Conservation (phyloP, 1,140 invertebrate species). For the Scaptomyza hsui region DNA sequence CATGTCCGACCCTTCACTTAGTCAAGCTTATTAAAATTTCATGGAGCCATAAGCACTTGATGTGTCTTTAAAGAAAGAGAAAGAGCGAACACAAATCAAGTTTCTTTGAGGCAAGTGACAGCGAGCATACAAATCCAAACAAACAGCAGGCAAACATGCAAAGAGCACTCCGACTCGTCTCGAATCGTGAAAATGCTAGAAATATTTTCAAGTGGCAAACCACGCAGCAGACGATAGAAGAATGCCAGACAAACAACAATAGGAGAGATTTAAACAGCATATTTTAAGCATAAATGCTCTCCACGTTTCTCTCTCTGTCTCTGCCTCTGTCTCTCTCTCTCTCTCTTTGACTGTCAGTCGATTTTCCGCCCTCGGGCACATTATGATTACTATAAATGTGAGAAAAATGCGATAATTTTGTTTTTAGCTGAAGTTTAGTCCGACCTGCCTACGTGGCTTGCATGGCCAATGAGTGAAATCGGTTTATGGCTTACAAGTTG, state of each 20-base stretch:
- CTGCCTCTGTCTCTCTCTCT: background rate
- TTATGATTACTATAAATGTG: constrained; percentile 65
- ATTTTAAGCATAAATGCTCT: constrained; percentile 13
- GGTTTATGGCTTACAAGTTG: constrained; percentile 21
- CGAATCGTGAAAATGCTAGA: constrained; percentile 47
- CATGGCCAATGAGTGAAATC: constrained; percentile 43
- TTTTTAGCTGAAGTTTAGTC: constrained; percentile 58
- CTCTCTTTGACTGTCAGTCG: background rate
- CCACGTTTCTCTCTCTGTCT: too few relatives aligned
- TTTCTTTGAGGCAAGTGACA: background rate
- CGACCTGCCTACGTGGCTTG: constrained; percentile 44
- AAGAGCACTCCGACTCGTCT: constrained; percentile 27
- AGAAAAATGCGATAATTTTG: constrained; percentile 68
- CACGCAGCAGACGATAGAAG: constrained; percentile 1
- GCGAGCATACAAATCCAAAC: constrained; percentile 42
- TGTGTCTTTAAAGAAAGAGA: constrained; percentile 17
- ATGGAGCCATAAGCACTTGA: constrained; percentile 66
- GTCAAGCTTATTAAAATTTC: constrained; percentile 70
- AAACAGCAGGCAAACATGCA: constrained; percentile 51
- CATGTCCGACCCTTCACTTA: constrained; percentile 61
- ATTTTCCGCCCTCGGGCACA: constrained; percentile 16
- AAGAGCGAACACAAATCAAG: background rate
- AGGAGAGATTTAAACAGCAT: constrained; percentile 18
- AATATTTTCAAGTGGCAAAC: constrained; percentile 45
- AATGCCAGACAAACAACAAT: constrained; percentile 13